Base-by-base conservation (phyloP, 1,140 invertebrate species). In the Dendroctonus valens region DNA sequence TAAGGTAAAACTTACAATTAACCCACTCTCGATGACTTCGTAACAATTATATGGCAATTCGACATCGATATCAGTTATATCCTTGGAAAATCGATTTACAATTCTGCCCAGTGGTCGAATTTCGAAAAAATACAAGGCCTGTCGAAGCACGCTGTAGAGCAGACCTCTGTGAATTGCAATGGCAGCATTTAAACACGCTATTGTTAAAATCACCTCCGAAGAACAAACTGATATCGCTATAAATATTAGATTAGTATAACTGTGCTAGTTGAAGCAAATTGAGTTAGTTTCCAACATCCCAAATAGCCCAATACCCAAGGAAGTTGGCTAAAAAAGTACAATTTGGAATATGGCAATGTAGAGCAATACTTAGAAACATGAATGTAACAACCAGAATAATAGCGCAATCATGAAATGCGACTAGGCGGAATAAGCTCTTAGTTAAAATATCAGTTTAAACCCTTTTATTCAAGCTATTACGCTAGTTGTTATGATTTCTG, bases 81-180 rank as follows among this genome's bases (percentile, higher is more conserved):
- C 91, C 82, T 88, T 90, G 69, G 85, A 82, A 78, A 91, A 86
- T 70, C 90, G 83, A 79, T 87, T 89, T 65, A 92, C 78, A 70
- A 92, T 84, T 70, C 90, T 82, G 69, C 90, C 91, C 65, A 81
- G 77, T 6, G 91, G 90, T 70, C 87, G 89, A 49, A 80, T 82
- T 79, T 92, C 89, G 79, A 92, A 93, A 83, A 92, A 93, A 55
- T 78, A 79, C 79, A 89, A 85, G 26, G 89, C 86, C 70, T 84
- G 84, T 61, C 79, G 81, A 71, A 93, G 73, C 71, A 90, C 77
- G 72, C 83, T 83, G 55, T 76, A 73, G 57, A 93, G 83, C 58
- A 91, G 80, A 52, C 64, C 65, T 41, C 78, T 73, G 77, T 91
- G 89, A 70, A 91, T 79, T 73, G 73, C 72, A 68, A 73, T 71